A percentile compares a stretch with the other conserved stretches of the same genome.
These are phyloP conservation scores for Serripes groenlandicus DNA, from an alignment of 2,888 invertebrate genomes.

Conservation along the genomic window DNA sequence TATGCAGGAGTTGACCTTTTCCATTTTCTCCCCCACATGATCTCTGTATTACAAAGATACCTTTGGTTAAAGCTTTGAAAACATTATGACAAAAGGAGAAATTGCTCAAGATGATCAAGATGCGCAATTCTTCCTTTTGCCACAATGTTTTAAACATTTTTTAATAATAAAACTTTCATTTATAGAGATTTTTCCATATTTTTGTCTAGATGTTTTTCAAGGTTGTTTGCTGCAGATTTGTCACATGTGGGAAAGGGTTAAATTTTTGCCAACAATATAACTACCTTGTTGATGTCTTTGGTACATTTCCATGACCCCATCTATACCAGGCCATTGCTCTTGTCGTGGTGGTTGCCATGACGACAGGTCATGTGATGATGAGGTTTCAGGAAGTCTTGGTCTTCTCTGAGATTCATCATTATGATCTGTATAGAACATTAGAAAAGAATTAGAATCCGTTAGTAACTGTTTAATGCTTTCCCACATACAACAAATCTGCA, in stretches of 20 bases:
- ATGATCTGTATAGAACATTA: background rate
- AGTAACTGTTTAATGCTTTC: background rate
- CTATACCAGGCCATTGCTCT: conserved; percentile 86
- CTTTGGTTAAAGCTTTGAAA: no score
- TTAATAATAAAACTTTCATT: background rate
- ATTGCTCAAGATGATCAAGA: background rate
- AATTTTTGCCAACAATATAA: background rate
- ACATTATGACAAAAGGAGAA: background rate
- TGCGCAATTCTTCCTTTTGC: background rate
- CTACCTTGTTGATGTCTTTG: conserved; percentile 82
- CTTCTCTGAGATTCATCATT: background rate
- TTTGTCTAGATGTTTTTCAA: background rate
- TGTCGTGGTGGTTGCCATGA: conserved; percentile 45
- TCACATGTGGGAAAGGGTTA: background rate
- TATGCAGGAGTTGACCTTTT: no score
- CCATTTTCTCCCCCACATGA: no score
- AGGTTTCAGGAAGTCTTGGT: conserved; percentile 13
- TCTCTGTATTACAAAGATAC: no score
- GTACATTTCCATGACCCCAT: conserved; percentile 85
- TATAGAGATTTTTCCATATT: background rate
- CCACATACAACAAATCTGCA: background rate
- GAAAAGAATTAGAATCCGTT: background rate
- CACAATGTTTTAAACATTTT: background rate
- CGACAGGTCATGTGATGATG: conserved; percentile 25
- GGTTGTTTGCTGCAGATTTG: background rate